A percentile compares a stretch with the other conserved stretches of the same genome.
phyloP scores from a whole-genome alignment of 2,888 invertebrate species.

The Esperia sulphurella region DNA sequence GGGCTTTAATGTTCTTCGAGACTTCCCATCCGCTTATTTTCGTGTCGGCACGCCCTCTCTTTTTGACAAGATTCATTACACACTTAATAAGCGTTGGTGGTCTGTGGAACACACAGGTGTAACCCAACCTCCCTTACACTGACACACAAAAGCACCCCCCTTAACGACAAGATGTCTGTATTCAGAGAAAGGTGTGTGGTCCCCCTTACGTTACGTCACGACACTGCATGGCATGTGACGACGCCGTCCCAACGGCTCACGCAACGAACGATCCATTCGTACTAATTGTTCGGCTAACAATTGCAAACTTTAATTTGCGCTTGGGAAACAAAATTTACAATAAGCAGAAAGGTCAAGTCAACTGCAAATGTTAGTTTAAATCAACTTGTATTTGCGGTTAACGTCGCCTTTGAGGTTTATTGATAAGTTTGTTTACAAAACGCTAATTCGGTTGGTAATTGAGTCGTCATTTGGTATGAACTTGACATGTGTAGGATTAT shows the following conservation, averaged over 20 bases:
- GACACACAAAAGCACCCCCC: conserved; percentile 22
- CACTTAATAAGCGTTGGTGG: not conserved
- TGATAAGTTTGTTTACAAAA: no score
- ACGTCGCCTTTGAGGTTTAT: no score
- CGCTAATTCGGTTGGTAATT: no score
- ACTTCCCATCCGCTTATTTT: not conserved
- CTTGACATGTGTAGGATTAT: no score
- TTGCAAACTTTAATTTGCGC: no score
- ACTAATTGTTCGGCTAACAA: no score
- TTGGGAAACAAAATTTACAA: no score
- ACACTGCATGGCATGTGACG: conserved; percentile 54
- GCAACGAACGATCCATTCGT: not conserved
- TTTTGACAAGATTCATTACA: no score
- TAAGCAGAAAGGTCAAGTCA: no score
- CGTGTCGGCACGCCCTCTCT: not conserved
- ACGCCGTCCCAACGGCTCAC: conserved; percentile 9
- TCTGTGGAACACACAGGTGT: conserved; percentile 21
- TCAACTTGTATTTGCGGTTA: no score
- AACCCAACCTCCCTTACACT: conserved; percentile 30
- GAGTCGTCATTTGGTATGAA: no score
- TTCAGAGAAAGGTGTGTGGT: conserved; percentile 42
- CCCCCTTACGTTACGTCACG: not conserved
- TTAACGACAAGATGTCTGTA: conserved; percentile 44
- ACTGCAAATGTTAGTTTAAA: no score
- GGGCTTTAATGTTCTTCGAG: not conserved